Evolutionary conservation across 2,797 vertebrate genomes (phyloP).

Genomic region (Catamblyrhynchus diadema): DNA sequence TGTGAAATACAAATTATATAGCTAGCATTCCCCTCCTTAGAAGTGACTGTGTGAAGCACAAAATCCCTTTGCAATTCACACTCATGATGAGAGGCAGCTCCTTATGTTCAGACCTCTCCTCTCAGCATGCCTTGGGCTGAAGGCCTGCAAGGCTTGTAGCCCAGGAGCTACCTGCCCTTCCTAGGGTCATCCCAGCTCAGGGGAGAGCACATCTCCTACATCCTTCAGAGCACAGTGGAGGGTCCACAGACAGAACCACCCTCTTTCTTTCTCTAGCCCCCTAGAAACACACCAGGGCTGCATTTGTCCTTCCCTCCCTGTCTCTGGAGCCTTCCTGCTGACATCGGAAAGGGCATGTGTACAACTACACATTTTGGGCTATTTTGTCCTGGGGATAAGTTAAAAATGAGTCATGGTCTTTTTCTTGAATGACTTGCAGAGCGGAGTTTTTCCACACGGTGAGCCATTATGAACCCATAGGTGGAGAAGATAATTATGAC

Average conservation of each 20-base stretch:
- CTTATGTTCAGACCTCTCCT: not conserved
- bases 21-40: not conserved
- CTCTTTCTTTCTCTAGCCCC: not conserved
- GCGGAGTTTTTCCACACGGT: not conserved
- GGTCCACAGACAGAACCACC: not conserved
- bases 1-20: conserved; percentile 43
- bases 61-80: conserved; percentile 19
- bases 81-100: not conserved
- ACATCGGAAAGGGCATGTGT: not conserved
- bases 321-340: not conserved
- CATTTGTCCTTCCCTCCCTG: not conserved
- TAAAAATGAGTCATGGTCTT: conserved; percentile 48
- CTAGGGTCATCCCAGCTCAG: not conserved
- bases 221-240: not conserved
- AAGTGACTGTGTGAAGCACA: conserved; percentile 1
- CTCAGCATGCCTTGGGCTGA: conserved; percentile 3
- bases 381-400: conserved; percentile 18
- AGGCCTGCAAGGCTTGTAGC: not conserved
- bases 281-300: not conserved
- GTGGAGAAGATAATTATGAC: conserved; percentile 40
- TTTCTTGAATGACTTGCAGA: not conserved
- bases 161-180: not conserved
- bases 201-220: not conserved
- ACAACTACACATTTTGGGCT: not conserved
- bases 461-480: conserved; percentile 29